Evolutionary conservation across 2,888 invertebrate genomes (phyloP).

Genomic region (Acrocyrtus sp.): DNA sequence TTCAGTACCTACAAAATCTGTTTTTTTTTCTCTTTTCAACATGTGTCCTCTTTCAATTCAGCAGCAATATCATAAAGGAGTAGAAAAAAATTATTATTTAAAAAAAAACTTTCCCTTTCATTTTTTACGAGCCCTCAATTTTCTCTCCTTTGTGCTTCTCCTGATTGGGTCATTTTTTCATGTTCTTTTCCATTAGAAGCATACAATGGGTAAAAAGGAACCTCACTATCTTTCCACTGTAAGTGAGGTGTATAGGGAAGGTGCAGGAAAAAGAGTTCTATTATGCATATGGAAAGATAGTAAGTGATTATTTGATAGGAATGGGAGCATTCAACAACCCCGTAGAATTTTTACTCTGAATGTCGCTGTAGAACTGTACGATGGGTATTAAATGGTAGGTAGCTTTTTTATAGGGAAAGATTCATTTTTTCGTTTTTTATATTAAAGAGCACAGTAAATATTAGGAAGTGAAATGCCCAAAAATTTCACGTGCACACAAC

Average conservation of each 20-base stretch:
- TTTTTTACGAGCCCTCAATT: slow-evolving; percentile 62
- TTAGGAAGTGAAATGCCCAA: no score
- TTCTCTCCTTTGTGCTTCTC: slow-evolving; percentile 59
- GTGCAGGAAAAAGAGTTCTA: slow-evolving; percentile 39
- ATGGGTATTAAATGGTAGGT: slow-evolving; percentile 40
- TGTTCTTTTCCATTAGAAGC: slow-evolving; percentile 60
- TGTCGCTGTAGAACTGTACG: no score
- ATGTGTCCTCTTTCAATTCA: slow-evolving; percentile 20
- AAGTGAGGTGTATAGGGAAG: slow-evolving; percentile 40
- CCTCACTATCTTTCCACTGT: slow-evolving; percentile 39
- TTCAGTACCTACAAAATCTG: no score
- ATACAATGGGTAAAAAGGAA: slow-evolving; percentile 56
- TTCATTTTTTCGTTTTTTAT: no score
- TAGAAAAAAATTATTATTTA: slow-evolving; percentile 35
- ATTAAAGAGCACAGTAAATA: not conserved
- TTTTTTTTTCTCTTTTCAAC: not conserved
- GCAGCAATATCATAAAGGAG: slow-evolving; percentile 32
- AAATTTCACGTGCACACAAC: no score
- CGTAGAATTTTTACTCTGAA: no score
- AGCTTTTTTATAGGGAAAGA: slow-evolving; percentile 10
- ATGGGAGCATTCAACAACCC: no score
- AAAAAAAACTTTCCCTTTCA: slow-evolving; percentile 62
- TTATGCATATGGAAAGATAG: slow-evolving; percentile 40
- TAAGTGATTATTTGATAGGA: slow-evolving; percentile 36
- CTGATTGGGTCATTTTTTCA: slow-evolving; percentile 60